phyloP scores from a whole-genome alignment of 2,888 invertebrate species.

The Lordiphosa andalusiaca region DNA sequence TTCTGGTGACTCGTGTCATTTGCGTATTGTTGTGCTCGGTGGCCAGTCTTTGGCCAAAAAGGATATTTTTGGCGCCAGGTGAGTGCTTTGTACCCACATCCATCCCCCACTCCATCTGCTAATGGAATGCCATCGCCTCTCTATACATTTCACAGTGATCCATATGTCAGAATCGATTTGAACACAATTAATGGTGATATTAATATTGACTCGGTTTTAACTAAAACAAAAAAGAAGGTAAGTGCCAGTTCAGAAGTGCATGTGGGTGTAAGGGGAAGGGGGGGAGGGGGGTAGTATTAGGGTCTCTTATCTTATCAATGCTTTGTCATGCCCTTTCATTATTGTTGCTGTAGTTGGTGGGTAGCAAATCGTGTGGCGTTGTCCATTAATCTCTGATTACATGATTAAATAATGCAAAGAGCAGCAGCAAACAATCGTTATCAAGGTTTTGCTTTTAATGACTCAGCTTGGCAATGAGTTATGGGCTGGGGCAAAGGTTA shows the following conservation, averaged over 20 bases:
- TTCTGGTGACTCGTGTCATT: constrained; percentile 87
- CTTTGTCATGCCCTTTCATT: background rate
- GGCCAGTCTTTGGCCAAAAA: constrained; percentile 97
- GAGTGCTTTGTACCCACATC: constrained; percentile 35
- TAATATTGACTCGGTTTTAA: constrained; percentile 94
- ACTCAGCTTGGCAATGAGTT: no score
- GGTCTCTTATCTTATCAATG: constrained; percentile 53
- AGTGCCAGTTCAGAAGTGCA: constrained; percentile 23
- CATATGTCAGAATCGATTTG: constrained; percentile 96
- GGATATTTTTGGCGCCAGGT: constrained; percentile 99
- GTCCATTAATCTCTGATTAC: constrained; percentile 12
- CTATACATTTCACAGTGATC: constrained; percentile 86
- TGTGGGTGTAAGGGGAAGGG: background rate
- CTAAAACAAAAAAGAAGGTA: constrained; percentile 98
- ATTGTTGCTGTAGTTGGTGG: no score
- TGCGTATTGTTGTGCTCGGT: constrained; percentile 91
- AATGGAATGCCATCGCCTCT: background rate
- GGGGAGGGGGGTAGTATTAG: background rate
- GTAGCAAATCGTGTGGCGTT: no score
- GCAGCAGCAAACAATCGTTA: constrained; percentile 13
- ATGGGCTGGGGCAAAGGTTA: no score
- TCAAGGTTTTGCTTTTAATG: background rate
- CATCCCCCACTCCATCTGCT: background rate
- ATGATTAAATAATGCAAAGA: constrained; percentile 21
- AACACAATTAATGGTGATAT: constrained; percentile 91